Percentiles rank a stretch among this genome's conserved stretches.
Evolutionary conservation across 2,888 invertebrate species (phyloP).

Genomic region (Drosophila cracens): DNA sequence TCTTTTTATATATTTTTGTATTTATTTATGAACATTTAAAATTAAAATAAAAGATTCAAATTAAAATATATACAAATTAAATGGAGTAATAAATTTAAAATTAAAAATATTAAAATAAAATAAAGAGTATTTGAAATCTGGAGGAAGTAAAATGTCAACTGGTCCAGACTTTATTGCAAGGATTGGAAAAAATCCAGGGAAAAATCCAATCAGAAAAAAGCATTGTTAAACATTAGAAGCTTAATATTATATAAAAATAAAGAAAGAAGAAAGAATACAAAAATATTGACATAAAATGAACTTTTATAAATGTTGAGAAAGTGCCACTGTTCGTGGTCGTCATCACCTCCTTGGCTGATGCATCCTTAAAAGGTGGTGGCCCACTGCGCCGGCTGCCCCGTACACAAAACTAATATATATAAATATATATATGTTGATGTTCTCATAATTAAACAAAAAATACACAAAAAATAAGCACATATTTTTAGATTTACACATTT

Average conservation of each 20-base stretch:
- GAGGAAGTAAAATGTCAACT: neutral
- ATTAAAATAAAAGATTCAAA: neutral
- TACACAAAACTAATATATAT: conserved; percentile 38
- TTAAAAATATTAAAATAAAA: too few relatives aligned
- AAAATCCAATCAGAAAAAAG: neutral
- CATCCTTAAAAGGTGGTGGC: conserved; percentile 83
- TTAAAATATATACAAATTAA: neutral
- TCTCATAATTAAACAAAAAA: conserved; percentile 47
- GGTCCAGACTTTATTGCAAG: neutral
- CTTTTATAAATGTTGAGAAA: too few relatives aligned
- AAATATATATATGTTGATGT: conserved; percentile 27
- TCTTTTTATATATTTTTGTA: neutral
- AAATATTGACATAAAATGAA: neutral
- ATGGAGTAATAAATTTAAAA: neutral
- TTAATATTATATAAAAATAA: neutral
- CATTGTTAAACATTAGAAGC: neutral
- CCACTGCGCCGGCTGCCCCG: conserved; percentile 57
- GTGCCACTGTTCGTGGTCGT: conserved; percentile 42
- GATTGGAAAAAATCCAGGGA: neutral
- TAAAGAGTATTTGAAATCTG: neutral
- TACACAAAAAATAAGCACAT: conserved; percentile 21
- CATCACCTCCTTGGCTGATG: conserved; percentile 60
- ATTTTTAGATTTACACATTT: conserved; percentile 75
- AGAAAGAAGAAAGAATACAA: neutral
- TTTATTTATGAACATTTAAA: neutral